Percentiles rank a stretch among this genome's conserved stretches.
phyloP scores from a whole-genome alignment of 2,113 vertebrate genomes.

The Anguilla japonica region DNA sequence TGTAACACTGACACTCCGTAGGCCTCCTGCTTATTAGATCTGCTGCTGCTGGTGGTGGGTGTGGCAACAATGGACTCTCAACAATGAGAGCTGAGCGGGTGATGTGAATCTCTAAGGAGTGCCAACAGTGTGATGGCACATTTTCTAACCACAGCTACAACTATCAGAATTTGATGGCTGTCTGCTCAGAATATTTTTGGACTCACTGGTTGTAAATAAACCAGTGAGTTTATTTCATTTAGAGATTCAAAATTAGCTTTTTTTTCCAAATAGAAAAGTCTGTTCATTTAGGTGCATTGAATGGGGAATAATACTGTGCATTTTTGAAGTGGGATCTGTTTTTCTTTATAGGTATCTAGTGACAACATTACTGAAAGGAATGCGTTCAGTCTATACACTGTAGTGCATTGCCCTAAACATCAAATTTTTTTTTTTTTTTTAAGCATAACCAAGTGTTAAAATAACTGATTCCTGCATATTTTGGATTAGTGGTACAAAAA shows the following conservation, averaged over 20 bases:
- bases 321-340: background rate
- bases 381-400: too few species aligned
- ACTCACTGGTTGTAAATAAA: too few species aligned
- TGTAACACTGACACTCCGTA: background rate
- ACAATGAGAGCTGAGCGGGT: background rate
- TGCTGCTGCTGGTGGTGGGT: background rate
- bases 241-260: constrained; percentile 15
- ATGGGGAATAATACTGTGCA: background rate
- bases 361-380: too few species aligned
- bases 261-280: background rate
- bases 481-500: too few species aligned
- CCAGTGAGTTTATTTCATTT: constrained; percentile 53
- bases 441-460: too few species aligned
- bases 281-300: background rate
- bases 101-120: background rate
- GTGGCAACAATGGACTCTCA: background rate
- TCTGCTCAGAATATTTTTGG: background rate
- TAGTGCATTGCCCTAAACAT: too few species aligned
- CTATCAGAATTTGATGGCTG: background rate
- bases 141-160: background rate
- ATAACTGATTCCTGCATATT: too few species aligned
- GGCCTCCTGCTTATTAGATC: background rate
- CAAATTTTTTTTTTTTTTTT: too few species aligned
- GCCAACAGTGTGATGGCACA: background rate
- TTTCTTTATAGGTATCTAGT: too few species aligned